A percentile compares a stretch with the other conserved stretches of the same genome.
These are phyloP conservation scores for Aleiodes alternator DNA, from an alignment of 2,888 invertebrate genomes.

Conservation along the genomic window DNA sequence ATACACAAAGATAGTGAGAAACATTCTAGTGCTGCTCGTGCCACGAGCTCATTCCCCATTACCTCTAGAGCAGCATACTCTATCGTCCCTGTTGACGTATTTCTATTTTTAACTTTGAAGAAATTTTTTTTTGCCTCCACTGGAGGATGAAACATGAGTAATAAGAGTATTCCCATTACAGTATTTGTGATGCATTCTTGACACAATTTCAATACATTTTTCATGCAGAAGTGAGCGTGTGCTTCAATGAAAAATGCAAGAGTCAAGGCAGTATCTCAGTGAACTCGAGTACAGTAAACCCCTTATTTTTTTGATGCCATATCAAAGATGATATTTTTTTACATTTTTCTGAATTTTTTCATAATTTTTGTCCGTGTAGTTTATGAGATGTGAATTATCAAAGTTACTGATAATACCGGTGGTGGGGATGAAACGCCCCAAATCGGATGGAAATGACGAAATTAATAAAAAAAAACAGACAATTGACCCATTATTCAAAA, in stretches of 20 bases:
- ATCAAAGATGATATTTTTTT: too few relatives aligned
- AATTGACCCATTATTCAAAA: too few relatives aligned
- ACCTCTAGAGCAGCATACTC: not conserved
- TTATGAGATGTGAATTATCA: too few relatives aligned
- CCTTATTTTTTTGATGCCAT: too few relatives aligned
- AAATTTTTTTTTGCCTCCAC: not conserved
- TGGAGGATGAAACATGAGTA: not conserved
- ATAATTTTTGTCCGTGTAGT: too few relatives aligned
- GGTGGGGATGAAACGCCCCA: too few relatives aligned
- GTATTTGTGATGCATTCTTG: conserved; percentile 6
- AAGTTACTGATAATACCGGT: too few relatives aligned
- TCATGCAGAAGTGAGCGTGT: not conserved
- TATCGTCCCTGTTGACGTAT: not conserved
- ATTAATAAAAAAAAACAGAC: too few relatives aligned
- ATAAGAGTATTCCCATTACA: not conserved
- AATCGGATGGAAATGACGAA: too few relatives aligned
- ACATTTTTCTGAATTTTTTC: too few relatives aligned
- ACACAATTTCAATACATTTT: conserved; percentile 4
- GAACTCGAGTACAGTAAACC: too few relatives aligned
- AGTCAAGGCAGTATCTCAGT: not conserved
- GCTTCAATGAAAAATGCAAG: conserved; percentile 9
- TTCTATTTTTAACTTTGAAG: not conserved
- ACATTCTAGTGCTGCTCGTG: conserved; percentile 14
- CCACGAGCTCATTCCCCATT: not conserved
- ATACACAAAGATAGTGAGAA: conserved; percentile 15